Evolutionary conservation across 2,113 vertebrate species (phyloP).

Genomic region (Zeus faber): DNA sequence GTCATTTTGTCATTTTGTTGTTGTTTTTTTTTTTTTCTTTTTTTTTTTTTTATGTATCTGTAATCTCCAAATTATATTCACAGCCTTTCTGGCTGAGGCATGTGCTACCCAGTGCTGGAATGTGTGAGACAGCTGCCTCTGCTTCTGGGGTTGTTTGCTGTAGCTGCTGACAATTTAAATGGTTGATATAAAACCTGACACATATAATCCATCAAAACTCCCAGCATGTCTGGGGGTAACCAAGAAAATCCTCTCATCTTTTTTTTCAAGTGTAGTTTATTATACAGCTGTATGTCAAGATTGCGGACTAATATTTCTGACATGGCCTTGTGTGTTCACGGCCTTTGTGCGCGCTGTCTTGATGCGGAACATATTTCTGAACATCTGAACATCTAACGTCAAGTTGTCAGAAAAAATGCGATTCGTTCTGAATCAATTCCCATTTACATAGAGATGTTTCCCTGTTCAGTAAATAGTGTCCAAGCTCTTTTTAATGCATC

Average conservation of each 20-base stretch:
- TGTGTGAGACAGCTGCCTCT: slow-evolving; percentile 45
- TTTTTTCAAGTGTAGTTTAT: slow-evolving; percentile 65
- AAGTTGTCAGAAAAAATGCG: no score
- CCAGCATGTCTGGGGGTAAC: slow-evolving; percentile 47
- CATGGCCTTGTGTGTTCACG: slow-evolving; percentile 57
- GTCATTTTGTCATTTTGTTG: no score
- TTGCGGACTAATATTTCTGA: slow-evolving; percentile 26
- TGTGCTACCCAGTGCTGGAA: slow-evolving; percentile 33
- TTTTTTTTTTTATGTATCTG: slow-evolving; percentile 23
- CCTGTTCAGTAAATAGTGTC: no score
- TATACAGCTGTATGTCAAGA: slow-evolving; percentile 53
- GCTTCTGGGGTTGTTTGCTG: slow-evolving; percentile 60
- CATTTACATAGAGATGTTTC: not conserved
- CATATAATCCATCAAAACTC: slow-evolving; percentile 68
- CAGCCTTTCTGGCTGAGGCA: slow-evolving; percentile 19
- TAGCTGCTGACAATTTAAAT: slow-evolving; percentile 70
- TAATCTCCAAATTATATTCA: slow-evolving; percentile 48
- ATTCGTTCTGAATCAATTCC: not conserved
- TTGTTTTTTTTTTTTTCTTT: no score
- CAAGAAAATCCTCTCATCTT: slow-evolving; percentile 35
- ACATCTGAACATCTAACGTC: no score
- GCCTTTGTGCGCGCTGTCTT: slow-evolving; percentile 32
- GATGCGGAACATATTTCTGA: slow-evolving; percentile 28
- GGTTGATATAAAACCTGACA: slow-evolving; percentile 75
- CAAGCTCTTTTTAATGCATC: slow-evolving; percentile 64